Conservation (phyloP, 64 coral and sea anemone genomes). For the Actinia tenebrosa region DNA sequence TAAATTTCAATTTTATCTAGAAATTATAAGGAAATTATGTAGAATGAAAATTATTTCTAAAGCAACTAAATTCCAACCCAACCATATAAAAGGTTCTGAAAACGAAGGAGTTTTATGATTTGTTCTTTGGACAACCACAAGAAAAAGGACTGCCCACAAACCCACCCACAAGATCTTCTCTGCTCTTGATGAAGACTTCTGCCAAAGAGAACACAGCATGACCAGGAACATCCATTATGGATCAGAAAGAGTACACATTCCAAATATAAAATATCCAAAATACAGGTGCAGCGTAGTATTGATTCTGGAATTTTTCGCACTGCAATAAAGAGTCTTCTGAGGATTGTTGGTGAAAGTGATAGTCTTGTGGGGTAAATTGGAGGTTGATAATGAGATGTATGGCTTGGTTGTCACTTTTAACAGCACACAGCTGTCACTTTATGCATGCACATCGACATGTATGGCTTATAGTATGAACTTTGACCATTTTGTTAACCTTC, state of each 20-base stretch:
- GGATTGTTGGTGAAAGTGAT: background rate
- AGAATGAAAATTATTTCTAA: too few species aligned
- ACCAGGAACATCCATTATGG: slow-evolving; percentile 11
- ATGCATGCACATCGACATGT: background rate
- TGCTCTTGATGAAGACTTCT: background rate
- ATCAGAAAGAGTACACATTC: background rate
- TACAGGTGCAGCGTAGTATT: background rate
- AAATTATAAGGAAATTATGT: too few species aligned
- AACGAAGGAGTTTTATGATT: too few species aligned
- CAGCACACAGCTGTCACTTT: background rate
- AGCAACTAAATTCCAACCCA: too few species aligned
- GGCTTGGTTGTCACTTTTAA: background rate
- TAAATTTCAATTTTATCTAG: too few species aligned
- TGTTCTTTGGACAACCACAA: background rate
- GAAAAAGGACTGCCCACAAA: background rate
- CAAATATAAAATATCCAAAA: background rate
- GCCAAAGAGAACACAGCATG: slow-evolving; percentile 8
- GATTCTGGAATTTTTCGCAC: background rate
- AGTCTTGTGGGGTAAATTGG: background rate
- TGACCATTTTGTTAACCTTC: background rate
- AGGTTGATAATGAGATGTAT: slow-evolving; percentile 4
- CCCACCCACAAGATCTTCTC: slow-evolving; percentile 12
- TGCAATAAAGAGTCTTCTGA: background rate
- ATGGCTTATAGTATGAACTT: background rate
- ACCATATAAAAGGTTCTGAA: too few species aligned